Evolutionary conservation across 2,888 invertebrate genomes (phyloP).

Genomic region (Neoscelio sp.): DNA sequence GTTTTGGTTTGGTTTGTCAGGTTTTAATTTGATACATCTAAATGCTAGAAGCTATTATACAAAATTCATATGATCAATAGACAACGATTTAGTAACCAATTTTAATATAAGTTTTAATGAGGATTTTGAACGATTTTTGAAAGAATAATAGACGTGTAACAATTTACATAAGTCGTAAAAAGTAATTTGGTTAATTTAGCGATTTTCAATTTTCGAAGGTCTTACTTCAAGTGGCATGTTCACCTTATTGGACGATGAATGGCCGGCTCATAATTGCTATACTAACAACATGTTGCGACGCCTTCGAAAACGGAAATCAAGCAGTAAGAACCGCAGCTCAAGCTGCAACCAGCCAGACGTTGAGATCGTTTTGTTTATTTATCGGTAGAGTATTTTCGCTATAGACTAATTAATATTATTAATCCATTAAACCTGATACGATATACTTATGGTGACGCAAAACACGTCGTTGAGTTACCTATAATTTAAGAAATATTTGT

Average conservation of each 20-base stretch:
- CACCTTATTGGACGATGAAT: constrained; percentile 94
- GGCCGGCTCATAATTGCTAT: constrained; percentile 94
- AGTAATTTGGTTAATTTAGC: constrained; percentile 19
- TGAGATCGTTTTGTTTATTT: constrained; percentile 93
- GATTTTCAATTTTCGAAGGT: constrained; percentile 83
- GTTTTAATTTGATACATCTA: too few species aligned
- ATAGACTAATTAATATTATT: constrained; percentile 30
- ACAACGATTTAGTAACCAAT: too few species aligned
- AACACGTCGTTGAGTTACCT: neutral
- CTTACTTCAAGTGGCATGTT: constrained; percentile 94
- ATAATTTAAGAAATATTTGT: neutral
- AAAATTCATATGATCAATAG: too few species aligned
- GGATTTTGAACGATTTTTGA: too few species aligned
- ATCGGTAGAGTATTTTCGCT: constrained; percentile 84
- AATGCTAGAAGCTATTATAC: too few species aligned
- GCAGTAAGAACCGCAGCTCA: constrained; percentile 94
- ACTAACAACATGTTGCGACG: constrained; percentile 92
- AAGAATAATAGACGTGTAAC: too few species aligned
- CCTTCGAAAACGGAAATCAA: constrained; percentile 90
- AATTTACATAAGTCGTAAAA: too few species aligned
- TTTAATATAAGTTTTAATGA: too few species aligned
- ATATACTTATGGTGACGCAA: constrained; percentile 1
- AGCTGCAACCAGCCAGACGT: constrained; percentile 95
- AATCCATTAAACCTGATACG: constrained; percentile 11
- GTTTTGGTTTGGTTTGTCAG: too few species aligned